Base-by-base conservation (phyloP, 2,888 invertebrate genomes). In the Agelastica alni region DNA sequence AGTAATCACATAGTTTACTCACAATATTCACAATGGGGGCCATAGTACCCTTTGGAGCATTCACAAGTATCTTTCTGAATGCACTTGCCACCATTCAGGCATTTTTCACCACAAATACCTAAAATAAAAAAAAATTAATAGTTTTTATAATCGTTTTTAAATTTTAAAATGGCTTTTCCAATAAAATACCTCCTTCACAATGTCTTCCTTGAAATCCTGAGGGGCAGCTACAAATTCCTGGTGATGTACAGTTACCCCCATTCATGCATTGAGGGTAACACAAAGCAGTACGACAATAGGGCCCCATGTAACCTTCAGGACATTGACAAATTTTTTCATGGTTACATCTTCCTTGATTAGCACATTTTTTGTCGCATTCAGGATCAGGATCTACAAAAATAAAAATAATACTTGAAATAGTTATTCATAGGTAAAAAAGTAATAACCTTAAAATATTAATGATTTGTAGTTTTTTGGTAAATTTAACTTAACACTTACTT, bases 261-360 rank as follows among this genome's bases (percentile, higher is more conserved):
- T 94, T 93, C 87, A 93, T 88, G 71, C 95, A 95, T 71, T 91
- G 90, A 20, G 94, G 93, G 79, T 93, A 94, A 72, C 94, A 94
- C 30, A 94, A 81, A 26, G 94, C 93, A 59, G 90, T 92, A 70
- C 89, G 85, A 68, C 94, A 94, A 73, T 92, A 89, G 67, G 89
- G 91, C 2, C 95, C 94, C 85, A 93, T 88, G 72, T 93, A 94
- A 4, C 93, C 93, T 70, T 91, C 91, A 18, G 89, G 89, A 75
- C 94, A 94, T 68, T 91, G 90, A 74, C 92, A 92, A 57, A 91
- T 89, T 75, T 89, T 88, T 67, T 90, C 87, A 65, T 85, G 84
- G 75, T 91, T 90, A 74, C 92, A 92, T 83, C 88, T 86, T 1
- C 91, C 91, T 64, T 90, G 88, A 74, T 91, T 90, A 17, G 89